phyloP scores from a whole-genome alignment of 2,888 invertebrate species.

The Pristionchus entomophagus region DNA sequence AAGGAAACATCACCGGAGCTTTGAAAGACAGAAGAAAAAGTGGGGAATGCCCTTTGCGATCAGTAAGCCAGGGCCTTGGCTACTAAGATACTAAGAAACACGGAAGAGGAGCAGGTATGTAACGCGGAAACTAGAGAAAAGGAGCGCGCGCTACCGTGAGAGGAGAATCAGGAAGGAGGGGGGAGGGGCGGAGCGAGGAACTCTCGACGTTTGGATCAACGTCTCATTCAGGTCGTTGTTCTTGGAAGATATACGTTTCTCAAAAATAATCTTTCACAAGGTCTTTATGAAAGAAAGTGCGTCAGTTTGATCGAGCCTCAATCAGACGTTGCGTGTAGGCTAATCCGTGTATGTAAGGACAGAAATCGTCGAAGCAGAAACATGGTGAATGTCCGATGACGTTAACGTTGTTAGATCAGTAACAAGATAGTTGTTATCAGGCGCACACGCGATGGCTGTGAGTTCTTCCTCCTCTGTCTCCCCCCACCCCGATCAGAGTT shows the following conservation, averaged over 20 bases:
- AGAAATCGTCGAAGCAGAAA: too few species aligned
- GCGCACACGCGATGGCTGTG: not conserved
- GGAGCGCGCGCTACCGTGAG: conserved; percentile 33
- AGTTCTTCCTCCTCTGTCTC: too few species aligned
- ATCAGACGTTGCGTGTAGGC: too few species aligned
- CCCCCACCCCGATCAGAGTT: not conserved
- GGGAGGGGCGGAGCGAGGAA: conserved; percentile 52
- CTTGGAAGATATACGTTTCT: conserved; percentile 49
- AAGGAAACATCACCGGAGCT: too few species aligned
- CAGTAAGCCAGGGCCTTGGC: not conserved
- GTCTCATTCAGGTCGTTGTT: not conserved
- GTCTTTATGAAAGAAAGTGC: not conserved
- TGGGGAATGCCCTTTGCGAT: not conserved
- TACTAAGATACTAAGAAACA: not conserved
- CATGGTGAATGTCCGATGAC: too few species aligned
- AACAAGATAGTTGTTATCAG: not conserved
- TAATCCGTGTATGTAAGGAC: too few species aligned
- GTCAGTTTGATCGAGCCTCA: too few species aligned
- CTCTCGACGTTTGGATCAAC: conserved; percentile 34
- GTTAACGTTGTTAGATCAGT: not conserved
- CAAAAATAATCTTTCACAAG: not conserved
- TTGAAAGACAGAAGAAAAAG: not conserved
- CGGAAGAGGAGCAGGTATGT: conserved; percentile 10
- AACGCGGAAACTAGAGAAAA: conserved; percentile 13
- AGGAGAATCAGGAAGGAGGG: conserved; percentile 45